Evolutionary conservation across 2,797 vertebrate genomes (phyloP).

Genomic region (Gadopsis marmoratus): DNA sequence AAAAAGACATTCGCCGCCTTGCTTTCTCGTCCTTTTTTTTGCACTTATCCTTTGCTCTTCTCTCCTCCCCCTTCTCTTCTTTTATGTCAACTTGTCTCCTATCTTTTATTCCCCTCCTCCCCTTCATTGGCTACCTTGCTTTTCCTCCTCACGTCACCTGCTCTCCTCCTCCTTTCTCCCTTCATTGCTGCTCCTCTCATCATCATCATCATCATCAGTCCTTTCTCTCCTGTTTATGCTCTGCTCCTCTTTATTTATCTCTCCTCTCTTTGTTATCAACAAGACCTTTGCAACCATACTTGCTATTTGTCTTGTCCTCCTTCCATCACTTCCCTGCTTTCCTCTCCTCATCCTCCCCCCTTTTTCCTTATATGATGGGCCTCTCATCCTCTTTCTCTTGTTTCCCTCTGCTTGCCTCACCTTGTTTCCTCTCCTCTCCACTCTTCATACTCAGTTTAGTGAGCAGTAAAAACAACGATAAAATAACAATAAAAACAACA

Average conservation of each 20-base stretch:
- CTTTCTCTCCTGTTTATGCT: background rate
- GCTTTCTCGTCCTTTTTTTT: background rate
- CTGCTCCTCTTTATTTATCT: background rate
- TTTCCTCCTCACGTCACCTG: background rate
- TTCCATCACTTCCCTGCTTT: background rate
- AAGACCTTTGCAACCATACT: background rate
- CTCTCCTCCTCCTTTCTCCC: background rate
- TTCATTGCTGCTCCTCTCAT: background rate
- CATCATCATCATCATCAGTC: background rate
- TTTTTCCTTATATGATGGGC: background rate
- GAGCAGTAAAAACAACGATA: conserved; percentile 76
- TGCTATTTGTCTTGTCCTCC: background rate
- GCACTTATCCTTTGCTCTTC: background rate
- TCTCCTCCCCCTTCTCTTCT: background rate
- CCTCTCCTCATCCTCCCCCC: too few species aligned
- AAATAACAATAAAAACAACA: conserved; percentile 80
- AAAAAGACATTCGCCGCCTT: background rate
- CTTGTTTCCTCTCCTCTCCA: background rate
- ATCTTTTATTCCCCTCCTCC: too few species aligned
- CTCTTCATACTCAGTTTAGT: conserved; percentile 67
- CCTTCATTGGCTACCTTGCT: background rate
- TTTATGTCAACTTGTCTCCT: too few species aligned
- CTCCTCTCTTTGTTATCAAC: conserved; percentile 1
- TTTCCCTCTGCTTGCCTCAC: background rate
- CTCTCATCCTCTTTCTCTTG: background rate